Base-by-base conservation (phyloP, 2,797 vertebrate species). In the Poecile montanus region DNA sequence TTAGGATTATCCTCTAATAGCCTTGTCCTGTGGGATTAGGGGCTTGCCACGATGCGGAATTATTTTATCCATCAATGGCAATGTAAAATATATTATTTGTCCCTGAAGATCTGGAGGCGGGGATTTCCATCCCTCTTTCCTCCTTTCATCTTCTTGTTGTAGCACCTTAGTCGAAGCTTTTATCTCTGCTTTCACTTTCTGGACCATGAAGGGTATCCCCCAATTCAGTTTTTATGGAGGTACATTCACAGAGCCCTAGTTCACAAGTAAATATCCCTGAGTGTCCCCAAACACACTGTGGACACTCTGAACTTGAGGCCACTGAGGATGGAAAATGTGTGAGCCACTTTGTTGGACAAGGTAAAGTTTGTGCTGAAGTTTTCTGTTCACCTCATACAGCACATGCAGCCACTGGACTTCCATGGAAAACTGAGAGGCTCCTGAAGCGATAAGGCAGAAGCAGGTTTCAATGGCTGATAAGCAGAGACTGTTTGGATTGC, bases 1-100 rank as follows among this genome's bases (percentile, higher is more conserved):
- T 61, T 80, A 34, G 76, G 95, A 96, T 96, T 96, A 97, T 93
- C 91, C 88, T 85, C 73, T 94, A 92, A 95, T 71, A 89, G 74
- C 73, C 45, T 88, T 86, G 72, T 84, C 73, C 40, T 44, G 21
- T 66, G 74, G 56, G 63, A 94, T 95, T 89, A 95, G 82, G 50
- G 45, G 51, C 45, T 80, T 87, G 79, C 84, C 73, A 84, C 1
- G 0, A 50, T 47, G 62, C 58, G n/a, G 42, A 81, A 86, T 86
- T 81, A 60, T 86, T 78, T 71, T 67, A 73, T 86, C 70, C 6
- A 2, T 88, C 4, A 2, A 67, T 68, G 17, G 57, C 54, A 88
- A 70, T 56, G 45, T 36, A 74, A 89, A 94, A 93, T 70, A 72
- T 9, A 12, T 57, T 1, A 76, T 76, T 86, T 86, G 36, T 70